Conservation (phyloP, 2,113 vertebrate species). For the Hystrix brachyura region DNA sequence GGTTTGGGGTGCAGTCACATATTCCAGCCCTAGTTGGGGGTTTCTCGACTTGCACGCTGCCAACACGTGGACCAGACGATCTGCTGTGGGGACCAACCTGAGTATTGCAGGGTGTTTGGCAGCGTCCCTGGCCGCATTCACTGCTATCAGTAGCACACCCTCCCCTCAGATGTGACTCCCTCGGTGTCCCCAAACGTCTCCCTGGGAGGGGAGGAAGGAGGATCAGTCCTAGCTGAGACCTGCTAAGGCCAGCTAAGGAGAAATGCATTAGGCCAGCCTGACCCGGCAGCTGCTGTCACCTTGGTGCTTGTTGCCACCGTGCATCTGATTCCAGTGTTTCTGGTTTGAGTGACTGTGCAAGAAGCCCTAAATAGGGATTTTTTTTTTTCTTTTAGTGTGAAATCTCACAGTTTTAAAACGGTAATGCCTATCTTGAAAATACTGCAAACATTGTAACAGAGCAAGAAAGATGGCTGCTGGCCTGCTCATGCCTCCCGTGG, state of each 20-base stretch:
- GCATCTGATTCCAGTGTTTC: not conserved
- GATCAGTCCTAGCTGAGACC: not conserved
- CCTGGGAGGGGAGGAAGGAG: not conserved
- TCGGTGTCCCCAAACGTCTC: not conserved
- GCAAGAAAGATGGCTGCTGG: not conserved
- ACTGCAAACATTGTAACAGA: not conserved
- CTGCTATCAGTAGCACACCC: rapidly evolving
- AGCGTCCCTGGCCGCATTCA: not conserved
- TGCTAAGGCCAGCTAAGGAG: not conserved
- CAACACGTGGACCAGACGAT: not conserved
- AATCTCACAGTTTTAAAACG: not conserved
- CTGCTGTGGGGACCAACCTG: not conserved
- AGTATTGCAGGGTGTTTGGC: not conserved
- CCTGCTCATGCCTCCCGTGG: rapidly evolving
- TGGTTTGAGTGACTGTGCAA: not conserved
- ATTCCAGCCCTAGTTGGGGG: rapidly evolving
- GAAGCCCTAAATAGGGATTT: not conserved
- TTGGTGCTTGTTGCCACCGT: not conserved
- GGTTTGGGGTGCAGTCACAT: not conserved
- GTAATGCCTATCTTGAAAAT: not conserved
- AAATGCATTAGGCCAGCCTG: not conserved
- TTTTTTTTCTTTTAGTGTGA: not conserved
- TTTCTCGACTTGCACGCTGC: rapidly evolving
- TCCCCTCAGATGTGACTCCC: not conserved
- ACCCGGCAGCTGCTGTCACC: not conserved